Percentiles rank a stretch among this genome's conserved stretches.
Evolutionary conservation across 1,140 invertebrate species (phyloP).

Genomic region (Solenopsis fugax): DNA sequence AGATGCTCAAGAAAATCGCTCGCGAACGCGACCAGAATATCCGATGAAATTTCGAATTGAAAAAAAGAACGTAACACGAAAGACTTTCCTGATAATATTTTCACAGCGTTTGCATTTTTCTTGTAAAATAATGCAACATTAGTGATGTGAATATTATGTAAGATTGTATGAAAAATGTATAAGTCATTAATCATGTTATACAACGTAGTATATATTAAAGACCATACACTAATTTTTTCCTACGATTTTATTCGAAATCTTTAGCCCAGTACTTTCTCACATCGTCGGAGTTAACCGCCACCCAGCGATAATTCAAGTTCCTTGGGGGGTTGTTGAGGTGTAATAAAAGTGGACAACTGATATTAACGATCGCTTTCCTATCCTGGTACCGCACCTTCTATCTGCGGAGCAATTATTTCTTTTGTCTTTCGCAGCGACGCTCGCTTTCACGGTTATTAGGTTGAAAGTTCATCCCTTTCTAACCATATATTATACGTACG

Average conservation of each 20-base stretch:
- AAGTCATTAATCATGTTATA: not conserved
- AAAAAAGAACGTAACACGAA: not conserved
- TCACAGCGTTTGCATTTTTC: not conserved
- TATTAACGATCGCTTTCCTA: conserved; percentile 66
- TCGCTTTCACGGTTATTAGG: conserved; percentile 73
- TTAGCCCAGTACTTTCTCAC: conserved; percentile 63
- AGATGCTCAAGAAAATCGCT: conserved; percentile 28
- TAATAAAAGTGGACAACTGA: conserved; percentile 73
- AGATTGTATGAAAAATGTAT: not conserved
- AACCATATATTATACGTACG: conserved; percentile 68
- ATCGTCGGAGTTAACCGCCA: conserved; percentile 42
- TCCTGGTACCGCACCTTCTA: conserved; percentile 42
- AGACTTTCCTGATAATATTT: not conserved
- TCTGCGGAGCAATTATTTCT: conserved; percentile 56
- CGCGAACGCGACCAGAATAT: conserved; percentile 29
- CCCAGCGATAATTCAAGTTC: conserved; percentile 70
- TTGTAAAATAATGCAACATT: not conserved
- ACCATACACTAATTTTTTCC: not conserved
- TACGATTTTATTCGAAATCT: not conserved
- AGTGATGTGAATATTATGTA: not conserved
- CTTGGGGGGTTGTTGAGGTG: conserved; percentile 45
- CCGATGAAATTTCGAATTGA: conserved; percentile 16
- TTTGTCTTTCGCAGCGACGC: conserved; percentile 22
- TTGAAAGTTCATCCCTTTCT: conserved; percentile 71
- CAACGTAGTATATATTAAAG: not conserved